These are phyloP conservation scores for Araneus ventricosus DNA, from an alignment of 1,140 invertebrate genomes.

Conservation along the genomic window DNA sequence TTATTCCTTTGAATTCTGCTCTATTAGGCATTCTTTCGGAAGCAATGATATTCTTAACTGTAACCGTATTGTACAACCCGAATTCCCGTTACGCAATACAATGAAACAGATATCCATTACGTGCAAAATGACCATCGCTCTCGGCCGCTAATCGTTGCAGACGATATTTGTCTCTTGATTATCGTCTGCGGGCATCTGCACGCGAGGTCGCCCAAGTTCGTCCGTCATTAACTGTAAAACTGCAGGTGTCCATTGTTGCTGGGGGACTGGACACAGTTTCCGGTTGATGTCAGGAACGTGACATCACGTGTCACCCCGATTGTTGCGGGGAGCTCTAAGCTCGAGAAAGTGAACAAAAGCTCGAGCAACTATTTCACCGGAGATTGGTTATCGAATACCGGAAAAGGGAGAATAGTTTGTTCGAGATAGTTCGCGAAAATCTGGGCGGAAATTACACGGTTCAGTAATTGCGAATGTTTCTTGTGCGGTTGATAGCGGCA, in stretches of 20 bases:
- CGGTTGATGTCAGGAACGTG: constrained; percentile 41
- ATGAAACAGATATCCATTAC: constrained; percentile 33
- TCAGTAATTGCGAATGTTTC: background rate
- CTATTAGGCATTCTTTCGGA: background rate
- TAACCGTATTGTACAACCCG: background rate
- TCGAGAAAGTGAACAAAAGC: background rate
- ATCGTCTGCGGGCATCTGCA: constrained; percentile 50
- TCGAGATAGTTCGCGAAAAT: background rate
- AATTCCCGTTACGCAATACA: constrained; percentile 1
- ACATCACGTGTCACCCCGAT: constrained; percentile 54
- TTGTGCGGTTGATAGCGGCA: background rate
- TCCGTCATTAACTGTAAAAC: constrained; percentile 55
- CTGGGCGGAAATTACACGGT: constrained; percentile 4
- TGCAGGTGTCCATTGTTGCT: constrained; percentile 31
- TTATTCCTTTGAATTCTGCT: background rate
- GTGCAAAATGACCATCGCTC: background rate
- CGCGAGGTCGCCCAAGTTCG: constrained; percentile 65
- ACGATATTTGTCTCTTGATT: constrained; percentile 46
- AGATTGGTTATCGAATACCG: background rate
- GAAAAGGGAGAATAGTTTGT: background rate
- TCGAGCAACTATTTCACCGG: background rate
- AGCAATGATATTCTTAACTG: background rate
- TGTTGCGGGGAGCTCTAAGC: background rate
- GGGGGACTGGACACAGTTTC: background rate
- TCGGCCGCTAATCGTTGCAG: constrained; percentile 24